Evolutionary conservation across 2,797 vertebrate genomes (phyloP).

Genomic region (Melanotaenia boesemani): DNA sequence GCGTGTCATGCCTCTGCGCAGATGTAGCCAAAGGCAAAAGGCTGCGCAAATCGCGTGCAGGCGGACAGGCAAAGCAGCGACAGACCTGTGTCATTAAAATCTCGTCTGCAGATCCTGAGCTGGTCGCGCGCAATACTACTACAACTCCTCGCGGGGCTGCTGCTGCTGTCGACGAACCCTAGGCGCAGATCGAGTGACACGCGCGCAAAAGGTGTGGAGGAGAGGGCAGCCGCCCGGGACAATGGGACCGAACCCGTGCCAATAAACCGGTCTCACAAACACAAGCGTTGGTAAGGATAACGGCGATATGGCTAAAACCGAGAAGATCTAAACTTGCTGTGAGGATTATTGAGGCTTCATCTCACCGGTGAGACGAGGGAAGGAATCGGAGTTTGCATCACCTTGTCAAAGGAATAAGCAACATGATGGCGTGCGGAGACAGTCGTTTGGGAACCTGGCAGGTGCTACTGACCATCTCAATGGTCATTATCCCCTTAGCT

Average conservation of each 20-base stretch:
- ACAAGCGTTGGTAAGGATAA: slow-evolving; percentile 12
- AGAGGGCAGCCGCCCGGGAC: slow-evolving; percentile 36
- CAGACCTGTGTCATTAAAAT: slow-evolving; percentile 59
- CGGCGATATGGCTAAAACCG: slow-evolving; percentile 60
- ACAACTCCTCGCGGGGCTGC: slow-evolving; percentile 37
- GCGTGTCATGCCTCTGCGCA: slow-evolving; percentile 23
- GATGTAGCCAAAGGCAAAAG: slow-evolving; percentile 28
- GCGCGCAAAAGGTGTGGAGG: slow-evolving; percentile 61
- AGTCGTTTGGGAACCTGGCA: slow-evolving; percentile 68
- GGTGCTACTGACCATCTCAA: slow-evolving; percentile 74
- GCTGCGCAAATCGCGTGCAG: slow-evolving; percentile 44
- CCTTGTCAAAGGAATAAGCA: slow-evolving; percentile 12
- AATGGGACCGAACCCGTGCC: slow-evolving; percentile 62
- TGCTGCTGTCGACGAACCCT: slow-evolving; percentile 35
- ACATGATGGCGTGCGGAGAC: slow-evolving; percentile 64
- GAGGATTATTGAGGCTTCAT: slow-evolving; percentile 46
- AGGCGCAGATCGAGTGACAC: slow-evolving; percentile 33
- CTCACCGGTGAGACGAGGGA: slow-evolving; percentile 26
- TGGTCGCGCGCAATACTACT: slow-evolving; percentile 70
- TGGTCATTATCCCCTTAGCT: slow-evolving; percentile 65
- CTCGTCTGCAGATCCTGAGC: slow-evolving; percentile 56
- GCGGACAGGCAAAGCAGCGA: slow-evolving; percentile 20
- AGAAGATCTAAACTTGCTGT: slow-evolving; percentile 66
- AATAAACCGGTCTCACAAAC: slow-evolving; percentile 26
- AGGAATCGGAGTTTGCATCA: slow-evolving; percentile 39